Conservation (phyloP, 1,140 invertebrate genomes). For the Antheraea mylitta region DNA sequence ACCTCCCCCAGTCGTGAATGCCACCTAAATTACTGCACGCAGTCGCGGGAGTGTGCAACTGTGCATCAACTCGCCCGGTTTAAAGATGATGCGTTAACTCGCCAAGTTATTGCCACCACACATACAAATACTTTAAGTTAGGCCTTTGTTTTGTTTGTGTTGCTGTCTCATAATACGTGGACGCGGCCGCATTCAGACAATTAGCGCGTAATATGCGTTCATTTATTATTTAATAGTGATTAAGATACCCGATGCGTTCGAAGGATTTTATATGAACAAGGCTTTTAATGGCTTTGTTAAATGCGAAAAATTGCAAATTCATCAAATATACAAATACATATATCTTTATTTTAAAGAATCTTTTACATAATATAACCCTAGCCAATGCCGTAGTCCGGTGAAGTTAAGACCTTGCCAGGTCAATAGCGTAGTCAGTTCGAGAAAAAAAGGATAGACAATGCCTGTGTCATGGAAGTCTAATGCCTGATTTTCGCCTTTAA, state of each 20-base stretch:
- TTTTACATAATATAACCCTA: too few species aligned
- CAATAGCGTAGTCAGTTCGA: too few species aligned
- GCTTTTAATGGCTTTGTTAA: neutral
- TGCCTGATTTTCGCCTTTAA: too few species aligned
- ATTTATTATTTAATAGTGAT: neutral
- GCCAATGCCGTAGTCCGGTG: too few species aligned
- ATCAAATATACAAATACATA: too few species aligned
- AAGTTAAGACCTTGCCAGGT: too few species aligned
- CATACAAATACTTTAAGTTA: neutral
- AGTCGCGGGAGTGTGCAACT: conserved; percentile 6
- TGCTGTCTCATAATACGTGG: neutral
- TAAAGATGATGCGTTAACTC: conserved; percentile 14
- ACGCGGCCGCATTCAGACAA: neutral
- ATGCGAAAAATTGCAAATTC: neutral
- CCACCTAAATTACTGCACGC: conserved; percentile 44
- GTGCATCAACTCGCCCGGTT: conserved; percentile 12
- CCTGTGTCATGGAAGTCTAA: too few species aligned
- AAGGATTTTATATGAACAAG: neutral
- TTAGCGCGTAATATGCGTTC: neutral
- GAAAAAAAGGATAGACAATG: too few species aligned
- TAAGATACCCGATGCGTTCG: neutral
- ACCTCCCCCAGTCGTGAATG: conserved; percentile 42
- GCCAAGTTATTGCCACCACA: conserved; percentile 10
- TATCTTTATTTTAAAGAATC: too few species aligned
- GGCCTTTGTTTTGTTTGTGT: neutral